Base-by-base conservation (phyloP, 1,140 invertebrate species). In the Apis cerana region DNA sequence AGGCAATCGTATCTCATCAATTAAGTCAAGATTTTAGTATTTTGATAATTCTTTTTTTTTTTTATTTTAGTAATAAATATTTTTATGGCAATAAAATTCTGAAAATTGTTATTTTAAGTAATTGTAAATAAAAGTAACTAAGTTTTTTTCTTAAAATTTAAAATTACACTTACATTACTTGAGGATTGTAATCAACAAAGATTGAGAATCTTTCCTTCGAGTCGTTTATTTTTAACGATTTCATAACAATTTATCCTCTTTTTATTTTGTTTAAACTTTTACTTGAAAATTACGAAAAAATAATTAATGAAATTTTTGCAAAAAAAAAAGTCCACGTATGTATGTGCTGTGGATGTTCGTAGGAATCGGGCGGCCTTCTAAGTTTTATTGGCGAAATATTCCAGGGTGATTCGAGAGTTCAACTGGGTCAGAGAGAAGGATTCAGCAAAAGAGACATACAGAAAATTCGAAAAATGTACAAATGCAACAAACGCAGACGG, bases 401-500 rank as follows among this genome's bases (percentile, higher is more conserved):
- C 50, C 88, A 92, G 87, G 82, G 75, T 48, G 79, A 64, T 48
- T 75, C 50, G 15, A 86, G 78, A 0, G 82, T 80, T 0, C 84
- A 82, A 23, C 78, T 95, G 83, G 97, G 97, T 0, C 97, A 97
- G 88, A 93, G 97, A 27, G 95, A 96, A 43, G 96, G 96, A 12
- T 95, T 97, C 74, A 97, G 96, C 64, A 94, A 94, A n/a, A 95
- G 94, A 0, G 97, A 97, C 88, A 95, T 97, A 19, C 95, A 95
- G 80, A 97, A 97, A 91, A 94, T 97, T n/a, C 95, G 96, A 64
- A 93, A 94, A 75, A 97, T 97, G 96, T 97, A 97, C 91, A 96
- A 96, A 76, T 97, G 97, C 89, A 94, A 94, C 87, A 95, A 95
- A 68, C 85, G 85, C 15, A 78, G 77, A 33, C 83, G 84, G 43